Evolutionary conservation across 1,140 invertebrate species (phyloP).

Genomic region (Caenorhabditis latens): DNA sequence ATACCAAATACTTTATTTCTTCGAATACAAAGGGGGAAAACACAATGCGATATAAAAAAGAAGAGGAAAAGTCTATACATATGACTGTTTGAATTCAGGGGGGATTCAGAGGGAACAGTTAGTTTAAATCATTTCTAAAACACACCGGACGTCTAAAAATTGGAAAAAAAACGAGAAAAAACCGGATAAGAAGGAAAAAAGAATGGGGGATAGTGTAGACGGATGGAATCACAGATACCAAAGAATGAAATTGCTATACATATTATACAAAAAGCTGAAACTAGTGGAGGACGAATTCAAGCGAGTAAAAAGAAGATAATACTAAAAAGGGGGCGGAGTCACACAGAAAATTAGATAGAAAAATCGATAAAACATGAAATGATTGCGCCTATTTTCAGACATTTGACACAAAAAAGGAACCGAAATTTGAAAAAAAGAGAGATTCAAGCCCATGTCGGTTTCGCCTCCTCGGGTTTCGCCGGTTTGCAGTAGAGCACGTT

Average conservation of each 20-base stretch:
- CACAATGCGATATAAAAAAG: too few relatives aligned
- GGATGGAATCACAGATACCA: not conserved
- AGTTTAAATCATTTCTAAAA: too few relatives aligned
- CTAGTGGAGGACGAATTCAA: not conserved
- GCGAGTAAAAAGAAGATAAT: constrained; percentile 6
- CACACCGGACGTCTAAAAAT: too few relatives aligned
- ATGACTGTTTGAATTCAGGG: too few relatives aligned
- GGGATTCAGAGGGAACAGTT: too few relatives aligned
- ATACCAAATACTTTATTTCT: too few relatives aligned
- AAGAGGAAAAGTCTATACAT: too few relatives aligned
- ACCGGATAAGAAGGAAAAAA: too few relatives aligned
- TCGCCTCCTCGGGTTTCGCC: constrained; percentile 24
- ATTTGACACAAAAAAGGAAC: not conserved
- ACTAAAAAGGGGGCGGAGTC: not conserved
- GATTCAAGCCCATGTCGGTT: constrained; percentile 32
- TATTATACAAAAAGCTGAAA: constrained; percentile 23
- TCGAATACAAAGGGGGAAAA: too few relatives aligned
- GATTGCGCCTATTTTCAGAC: constrained; percentile 36
- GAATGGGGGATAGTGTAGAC: not conserved
- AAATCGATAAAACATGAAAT: constrained; percentile 32
- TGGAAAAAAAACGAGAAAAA: too few relatives aligned
- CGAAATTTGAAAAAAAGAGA: not conserved
- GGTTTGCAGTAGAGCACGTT: constrained; percentile 62
- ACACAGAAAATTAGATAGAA: not conserved
- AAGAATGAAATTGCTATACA: not conserved